Evolutionary conservation across 2,888 invertebrate species (phyloP), one percentile per base, ranked within the genome.

Genomic region (Tetheella fluctuosa): DNA sequence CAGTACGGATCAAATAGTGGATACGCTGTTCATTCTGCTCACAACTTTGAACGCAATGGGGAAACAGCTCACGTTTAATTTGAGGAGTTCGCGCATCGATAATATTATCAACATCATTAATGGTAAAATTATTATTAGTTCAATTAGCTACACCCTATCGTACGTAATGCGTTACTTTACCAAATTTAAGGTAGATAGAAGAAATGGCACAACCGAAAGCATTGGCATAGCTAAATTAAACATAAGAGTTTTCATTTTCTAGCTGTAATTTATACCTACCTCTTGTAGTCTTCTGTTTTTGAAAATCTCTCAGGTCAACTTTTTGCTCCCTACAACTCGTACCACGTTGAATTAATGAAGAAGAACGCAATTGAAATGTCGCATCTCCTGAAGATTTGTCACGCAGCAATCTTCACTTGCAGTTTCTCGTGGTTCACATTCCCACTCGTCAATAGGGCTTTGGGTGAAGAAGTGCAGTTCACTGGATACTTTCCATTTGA

Each of bases 401-500:
- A 85, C 17, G 54, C 25, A 0, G 80, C 83, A 17, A 70, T 79
- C 23, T 64, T 77, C 7, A 57, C 65, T 5, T 89, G 88, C 60
- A 83, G 69, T 0, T 0, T 23, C 0, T 66, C 87, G 37, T 89
- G 86, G 83, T 68, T 75, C 1, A 59, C 81, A 48, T 89, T 81
- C 63, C 90, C 89, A 0, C 37, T 88, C 15, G 76, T 87, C 8
- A 88, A 88, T 57, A 81, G 73, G 58, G 66, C 77, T 13, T 59
- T 84, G 23, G 85, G 86, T 1, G 73, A 78, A 59, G 73, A 83
- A 17, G 83, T 83, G 2, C 65, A 79, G 37, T 83, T 90, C 28
- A 83, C 85, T n/a, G 88, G 82, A 13, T 91, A 88, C 63, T 77
- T 89, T 59, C 91, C 91, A 20, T 89, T 89, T 61, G 83, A 86